These are phyloP conservation scores for Eidolon dupreanum DNA, from an alignment of 2,797 vertebrate species.

Conservation along the genomic window DNA sequence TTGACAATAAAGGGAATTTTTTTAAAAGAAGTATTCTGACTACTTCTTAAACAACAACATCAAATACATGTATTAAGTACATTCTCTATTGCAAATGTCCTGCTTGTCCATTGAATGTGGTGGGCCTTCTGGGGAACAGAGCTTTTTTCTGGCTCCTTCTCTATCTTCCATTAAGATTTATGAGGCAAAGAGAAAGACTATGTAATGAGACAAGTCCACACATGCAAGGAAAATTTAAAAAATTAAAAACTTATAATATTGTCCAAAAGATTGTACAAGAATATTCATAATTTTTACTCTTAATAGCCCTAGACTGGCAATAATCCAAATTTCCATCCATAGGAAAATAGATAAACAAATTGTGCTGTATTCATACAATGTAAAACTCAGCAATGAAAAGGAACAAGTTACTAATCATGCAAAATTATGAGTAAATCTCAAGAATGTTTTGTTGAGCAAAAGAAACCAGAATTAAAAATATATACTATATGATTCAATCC, in stretches of 20 bases:
- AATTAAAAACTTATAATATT: neutral
- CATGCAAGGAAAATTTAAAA: neutral
- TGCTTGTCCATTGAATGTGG: neutral
- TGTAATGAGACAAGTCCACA: neutral
- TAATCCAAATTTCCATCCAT: neutral
- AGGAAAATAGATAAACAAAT: neutral
- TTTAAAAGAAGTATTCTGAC: neutral
- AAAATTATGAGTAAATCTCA: neutral
- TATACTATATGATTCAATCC: neutral
- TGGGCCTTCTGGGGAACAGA: neutral
- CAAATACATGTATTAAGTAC: neutral
- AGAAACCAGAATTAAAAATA: conserved; percentile 20
- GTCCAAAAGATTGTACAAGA: neutral
- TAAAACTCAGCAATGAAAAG: neutral
- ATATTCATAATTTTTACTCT: neutral
- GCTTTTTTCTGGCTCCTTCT: neutral
- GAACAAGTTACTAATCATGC: neutral
- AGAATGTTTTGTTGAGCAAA: neutral
- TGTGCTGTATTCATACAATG: neutral
- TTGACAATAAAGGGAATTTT: neutral
- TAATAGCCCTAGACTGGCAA: neutral
- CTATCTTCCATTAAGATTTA: neutral
- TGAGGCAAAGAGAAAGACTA: neutral
- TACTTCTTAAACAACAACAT: neutral
- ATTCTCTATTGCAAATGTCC: neutral